Base-by-base conservation (phyloP, 2,888 invertebrate species). In the Ellobium chinense region DNA sequence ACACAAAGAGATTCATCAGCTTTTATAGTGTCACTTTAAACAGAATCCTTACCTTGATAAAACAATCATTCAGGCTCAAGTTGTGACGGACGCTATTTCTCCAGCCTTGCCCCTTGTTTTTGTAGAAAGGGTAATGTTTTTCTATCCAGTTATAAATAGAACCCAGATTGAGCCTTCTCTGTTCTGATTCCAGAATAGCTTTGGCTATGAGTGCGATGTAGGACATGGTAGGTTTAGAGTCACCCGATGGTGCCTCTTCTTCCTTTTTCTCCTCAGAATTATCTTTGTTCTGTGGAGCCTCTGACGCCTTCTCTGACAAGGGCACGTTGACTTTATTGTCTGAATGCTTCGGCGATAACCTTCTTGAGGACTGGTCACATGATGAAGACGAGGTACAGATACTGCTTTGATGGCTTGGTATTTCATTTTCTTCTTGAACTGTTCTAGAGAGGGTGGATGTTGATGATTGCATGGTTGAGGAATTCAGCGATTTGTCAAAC, bases 121-220 rank as follows among this genome's bases (percentile, higher is more conserved):
- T 85, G 82, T 91, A 92, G 83, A 89, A 92, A 0, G 92, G 90
- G 81, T 89, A 92, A 73, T 90, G 89, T 76, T 89, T 90, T 84
- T 90, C 90, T 69, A 92, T 91, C 91, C 90, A 92, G 46, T 88
- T 85, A 85, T 92, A 92, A 29, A 92, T 92, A 65, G 92, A 92
- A 27, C 91, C 91, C 37, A 92, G 86, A 75, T 92, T 89, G 56
- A 92, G 86, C 72, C 91, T 84, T 65, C 89, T 88, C 66, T 91
- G 88, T 24, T 89, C 82, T 7, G 90, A 88, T 81, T 90, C 90
- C 77, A 92, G 84, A 37, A 92, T 92, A 7, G 92, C 88, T 82
- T 90, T 92, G 1, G 92, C 91, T 74, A 92, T 92, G 18, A 92
- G 86, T 12, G 91, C 92, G 46, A 92, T 92, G 84, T 92, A 92